A percentile compares a stretch with the other conserved stretches of the same genome.
Evolutionary conservation across 2,888 invertebrate genomes (phyloP).

Genomic region (Sarcophaga rosellei): DNA sequence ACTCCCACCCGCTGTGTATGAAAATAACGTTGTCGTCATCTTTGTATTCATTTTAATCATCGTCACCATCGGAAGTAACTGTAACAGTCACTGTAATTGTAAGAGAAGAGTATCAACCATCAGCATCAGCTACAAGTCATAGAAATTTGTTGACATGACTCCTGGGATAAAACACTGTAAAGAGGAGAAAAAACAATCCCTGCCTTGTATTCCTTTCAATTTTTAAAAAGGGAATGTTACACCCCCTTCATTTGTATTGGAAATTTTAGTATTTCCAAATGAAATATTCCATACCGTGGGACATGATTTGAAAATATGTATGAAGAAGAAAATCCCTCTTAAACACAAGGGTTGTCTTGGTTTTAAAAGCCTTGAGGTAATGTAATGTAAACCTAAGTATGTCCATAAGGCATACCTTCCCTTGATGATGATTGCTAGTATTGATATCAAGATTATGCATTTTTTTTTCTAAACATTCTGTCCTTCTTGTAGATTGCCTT

Average conservation of each 20-base stretch:
- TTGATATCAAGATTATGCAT: conserved; percentile 37
- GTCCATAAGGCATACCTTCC: background rate
- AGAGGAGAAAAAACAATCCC: background rate
- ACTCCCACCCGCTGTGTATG: background rate
- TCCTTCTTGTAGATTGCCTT: background rate
- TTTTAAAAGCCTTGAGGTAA: background rate
- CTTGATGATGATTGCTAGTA: background rate
- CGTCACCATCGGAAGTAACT: background rate
- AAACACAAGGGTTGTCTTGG: conserved; percentile 9
- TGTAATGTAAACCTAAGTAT: background rate
- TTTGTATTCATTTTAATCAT: background rate
- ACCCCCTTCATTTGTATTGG: too few relatives aligned
- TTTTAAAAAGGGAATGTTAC: conserved; percentile 4
- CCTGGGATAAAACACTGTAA: background rate
- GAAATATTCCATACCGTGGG: background rate
- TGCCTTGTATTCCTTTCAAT: conserved; percentile 4
- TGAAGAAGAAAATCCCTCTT: background rate
- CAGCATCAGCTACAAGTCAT: background rate
- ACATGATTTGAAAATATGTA: background rate
- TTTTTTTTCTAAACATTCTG: conserved; percentile 4
- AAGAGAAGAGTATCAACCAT: background rate
- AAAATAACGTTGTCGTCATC: conserved; percentile 14
- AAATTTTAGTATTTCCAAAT: too few relatives aligned
- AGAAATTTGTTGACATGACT: conserved; percentile 21
- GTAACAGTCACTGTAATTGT: too few relatives aligned